These are phyloP conservation scores for Petrocephalus schoutedeni DNA, from an alignment of 2,797 vertebrate species.

Conservation along the genomic window DNA sequence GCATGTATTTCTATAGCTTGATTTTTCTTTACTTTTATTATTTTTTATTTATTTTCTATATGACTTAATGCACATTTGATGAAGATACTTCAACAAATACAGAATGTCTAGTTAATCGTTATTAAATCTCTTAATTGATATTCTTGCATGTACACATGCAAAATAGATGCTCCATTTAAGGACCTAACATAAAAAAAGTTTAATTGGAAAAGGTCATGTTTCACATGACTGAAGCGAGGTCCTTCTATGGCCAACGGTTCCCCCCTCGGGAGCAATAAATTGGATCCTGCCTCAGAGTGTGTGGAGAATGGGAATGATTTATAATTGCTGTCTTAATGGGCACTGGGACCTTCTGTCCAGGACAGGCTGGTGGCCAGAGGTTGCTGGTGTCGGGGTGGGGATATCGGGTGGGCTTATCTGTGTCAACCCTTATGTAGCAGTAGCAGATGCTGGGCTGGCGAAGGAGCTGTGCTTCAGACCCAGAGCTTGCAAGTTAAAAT, in stretches of 20 bases:
- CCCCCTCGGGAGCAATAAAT: slow-evolving; percentile 16
- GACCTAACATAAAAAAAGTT: neutral
- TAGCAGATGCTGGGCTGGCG: neutral
- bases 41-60: neutral
- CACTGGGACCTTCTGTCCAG: neutral
- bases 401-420: neutral
- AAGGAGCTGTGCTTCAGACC: neutral
- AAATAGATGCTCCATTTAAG: neutral
- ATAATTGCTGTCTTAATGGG: slow-evolving; percentile 7
- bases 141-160: neutral
- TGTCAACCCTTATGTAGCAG: neutral
- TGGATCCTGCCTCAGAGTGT: neutral
- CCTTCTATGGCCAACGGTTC: slow-evolving; percentile 7
- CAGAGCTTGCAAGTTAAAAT: neutral
- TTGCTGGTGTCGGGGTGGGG: neutral
- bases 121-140: neutral
- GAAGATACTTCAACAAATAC: neutral
- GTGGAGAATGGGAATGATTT: slow-evolving; percentile 1
- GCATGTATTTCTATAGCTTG: neutral
- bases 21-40: neutral
- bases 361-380: neutral
- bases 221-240: neutral
- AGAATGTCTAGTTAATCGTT: neutral
- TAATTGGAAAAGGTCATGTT: slow-evolving; percentile 7
- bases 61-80: neutral